phyloP scores from a whole-genome alignment of 2,797 vertebrate species.

The Steatocranus sp. region DNA sequence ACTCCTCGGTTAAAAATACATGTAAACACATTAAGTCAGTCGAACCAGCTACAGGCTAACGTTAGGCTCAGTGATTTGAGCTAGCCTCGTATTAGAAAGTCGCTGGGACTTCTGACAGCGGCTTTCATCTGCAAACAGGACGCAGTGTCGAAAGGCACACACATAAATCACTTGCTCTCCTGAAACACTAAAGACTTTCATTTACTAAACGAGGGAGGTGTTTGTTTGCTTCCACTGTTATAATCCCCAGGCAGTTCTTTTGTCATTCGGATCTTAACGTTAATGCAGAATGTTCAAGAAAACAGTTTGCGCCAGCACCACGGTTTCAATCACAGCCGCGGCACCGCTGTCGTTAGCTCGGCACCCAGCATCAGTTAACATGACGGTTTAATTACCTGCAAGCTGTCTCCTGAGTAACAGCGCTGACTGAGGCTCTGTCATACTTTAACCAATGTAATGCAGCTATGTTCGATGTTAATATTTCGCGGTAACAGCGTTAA shows the following conservation, averaged over 20 bases:
- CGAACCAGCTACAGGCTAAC: conserved; percentile 14
- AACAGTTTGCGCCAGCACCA: conserved; percentile 43
- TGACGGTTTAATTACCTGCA: conserved; percentile 82
- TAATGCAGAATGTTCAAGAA: conserved; percentile 22
- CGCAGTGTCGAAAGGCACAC: background rate
- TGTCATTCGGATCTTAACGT: background rate
- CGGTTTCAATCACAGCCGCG: conserved; percentile 47
- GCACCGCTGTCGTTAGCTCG: conserved; percentile 37
- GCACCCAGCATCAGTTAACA: conserved; percentile 7
- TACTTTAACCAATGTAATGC: conserved; percentile 52
- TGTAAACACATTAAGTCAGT: conserved; percentile 46
- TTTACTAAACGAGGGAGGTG: background rate
- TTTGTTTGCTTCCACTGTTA: background rate
- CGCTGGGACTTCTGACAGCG: conserved; percentile 51
- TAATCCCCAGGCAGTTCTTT: background rate
- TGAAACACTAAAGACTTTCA: background rate
- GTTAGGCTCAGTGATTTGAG: conserved; percentile 1
- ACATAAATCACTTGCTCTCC: background rate
- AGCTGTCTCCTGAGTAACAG: conserved; percentile 96
- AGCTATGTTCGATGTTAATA: conserved; percentile 30
- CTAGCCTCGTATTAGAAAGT: conserved; percentile 10
- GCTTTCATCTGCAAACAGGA: conserved; percentile 10
- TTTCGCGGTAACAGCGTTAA: conserved; percentile 33
- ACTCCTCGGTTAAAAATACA: background rate
- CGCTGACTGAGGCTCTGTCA: conserved; percentile 96